phyloP scores from a whole-genome alignment of 2,797 vertebrate genomes.

The Danio jaintianensis region DNA sequence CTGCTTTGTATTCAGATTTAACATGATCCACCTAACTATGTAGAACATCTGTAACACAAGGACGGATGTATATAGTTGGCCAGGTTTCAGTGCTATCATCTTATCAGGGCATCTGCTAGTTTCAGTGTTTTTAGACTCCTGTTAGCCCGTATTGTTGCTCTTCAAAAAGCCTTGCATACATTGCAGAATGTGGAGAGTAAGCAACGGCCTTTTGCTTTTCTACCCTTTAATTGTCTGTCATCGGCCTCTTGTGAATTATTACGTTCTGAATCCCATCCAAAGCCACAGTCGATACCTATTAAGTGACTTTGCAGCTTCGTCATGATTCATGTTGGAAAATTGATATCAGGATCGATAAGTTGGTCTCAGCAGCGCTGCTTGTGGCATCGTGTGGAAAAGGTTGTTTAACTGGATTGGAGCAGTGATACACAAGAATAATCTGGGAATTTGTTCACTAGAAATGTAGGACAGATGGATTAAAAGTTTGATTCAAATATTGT shows the following conservation, averaged over 20 bases:
- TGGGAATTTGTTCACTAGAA: background rate
- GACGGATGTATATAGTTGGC: slow-evolving; percentile 18
- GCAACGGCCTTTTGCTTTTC: slow-evolving; percentile 6
- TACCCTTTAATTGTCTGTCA: slow-evolving; percentile 47
- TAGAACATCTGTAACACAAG: slow-evolving; percentile 20
- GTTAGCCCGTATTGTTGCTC: background rate
- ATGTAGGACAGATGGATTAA: background rate
- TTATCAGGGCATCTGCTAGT: slow-evolving; percentile 11
- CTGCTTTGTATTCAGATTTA: slow-evolving; percentile 49
- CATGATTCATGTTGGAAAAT: slow-evolving; percentile 73
- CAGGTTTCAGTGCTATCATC: background rate
- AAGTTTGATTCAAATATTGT: slow-evolving; percentile 16
- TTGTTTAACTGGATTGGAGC: slow-evolving; percentile 19
- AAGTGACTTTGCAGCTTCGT: slow-evolving; percentile 72
- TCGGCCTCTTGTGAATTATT: slow-evolving; percentile 66
- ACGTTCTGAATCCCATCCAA: slow-evolving; percentile 62
- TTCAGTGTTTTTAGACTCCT: background rate
- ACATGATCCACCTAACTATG: slow-evolving; percentile 48
- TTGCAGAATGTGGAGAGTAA: background rate
- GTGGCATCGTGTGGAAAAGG: slow-evolving; percentile 54
- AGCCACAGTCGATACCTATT: slow-evolving; percentile 77
- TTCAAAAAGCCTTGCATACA: background rate
- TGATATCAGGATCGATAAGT: slow-evolving; percentile 76
- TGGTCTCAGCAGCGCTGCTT: slow-evolving; percentile 61
- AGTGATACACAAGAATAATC: background rate